A percentile compares a stretch with the other conserved stretches of the same genome.
Conservation (phyloP, 2,888 invertebrate species). For the Noctuana brunneofusca region DNA sequence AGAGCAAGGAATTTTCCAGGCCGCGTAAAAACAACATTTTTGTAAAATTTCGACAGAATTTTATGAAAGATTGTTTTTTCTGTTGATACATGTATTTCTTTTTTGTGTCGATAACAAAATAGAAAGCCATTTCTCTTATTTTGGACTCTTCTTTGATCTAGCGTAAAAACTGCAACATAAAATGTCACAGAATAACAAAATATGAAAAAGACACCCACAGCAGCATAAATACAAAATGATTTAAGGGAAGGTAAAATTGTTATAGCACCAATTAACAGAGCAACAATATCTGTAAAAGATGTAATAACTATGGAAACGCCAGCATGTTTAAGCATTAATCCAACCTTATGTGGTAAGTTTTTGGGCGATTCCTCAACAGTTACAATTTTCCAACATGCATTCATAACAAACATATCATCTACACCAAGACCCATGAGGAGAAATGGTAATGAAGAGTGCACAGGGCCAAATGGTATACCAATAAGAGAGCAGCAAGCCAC, state of each 20-base stretch:
- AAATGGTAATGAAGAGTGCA: slow-evolving; percentile 92
- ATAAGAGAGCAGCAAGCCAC: slow-evolving; percentile 88
- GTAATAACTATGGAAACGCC: slow-evolving; percentile 93
- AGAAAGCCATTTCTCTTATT: slow-evolving; percentile 85
- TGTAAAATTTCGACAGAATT: slow-evolving; percentile 83
- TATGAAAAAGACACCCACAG: slow-evolving; percentile 88
- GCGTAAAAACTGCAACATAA: slow-evolving; percentile 89
- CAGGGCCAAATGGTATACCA: slow-evolving; percentile 89
- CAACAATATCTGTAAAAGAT: slow-evolving; percentile 91
- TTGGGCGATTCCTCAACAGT: slow-evolving; percentile 76
- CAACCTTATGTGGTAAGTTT: slow-evolving; percentile 85
- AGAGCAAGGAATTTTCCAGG: slow-evolving; percentile 86
- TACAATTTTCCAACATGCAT: slow-evolving; percentile 89
- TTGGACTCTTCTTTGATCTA: slow-evolving; percentile 86
- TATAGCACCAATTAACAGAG: slow-evolving; percentile 90
- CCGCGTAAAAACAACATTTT: slow-evolving; percentile 84
- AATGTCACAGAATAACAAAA: slow-evolving; percentile 91
- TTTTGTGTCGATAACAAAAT: slow-evolving; percentile 85
- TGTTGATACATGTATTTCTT: slow-evolving; percentile 75
- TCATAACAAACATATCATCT: slow-evolving; percentile 94
- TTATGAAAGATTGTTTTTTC: slow-evolving; percentile 83
- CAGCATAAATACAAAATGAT: slow-evolving; percentile 92
- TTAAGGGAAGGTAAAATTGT: slow-evolving; percentile 91
- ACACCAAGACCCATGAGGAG: slow-evolving; percentile 91
- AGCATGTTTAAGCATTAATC: slow-evolving; percentile 88